phyloP scores from a whole-genome alignment of 2,113 vertebrate species.

The Perccottus glenii region DNA sequence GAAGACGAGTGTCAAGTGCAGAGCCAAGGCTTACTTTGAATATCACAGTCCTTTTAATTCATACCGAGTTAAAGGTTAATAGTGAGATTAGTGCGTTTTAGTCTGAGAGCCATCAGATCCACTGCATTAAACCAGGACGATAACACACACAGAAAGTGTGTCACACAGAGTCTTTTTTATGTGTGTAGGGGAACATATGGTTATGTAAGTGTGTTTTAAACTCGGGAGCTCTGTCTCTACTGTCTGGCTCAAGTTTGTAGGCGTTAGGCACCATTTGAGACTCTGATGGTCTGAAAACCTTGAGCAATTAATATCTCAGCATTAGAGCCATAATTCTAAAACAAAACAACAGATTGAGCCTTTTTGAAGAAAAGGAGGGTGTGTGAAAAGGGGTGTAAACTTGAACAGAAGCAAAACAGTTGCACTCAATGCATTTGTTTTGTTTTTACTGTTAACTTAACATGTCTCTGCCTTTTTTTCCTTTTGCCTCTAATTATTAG shows the following conservation, averaged over 20 bases:
- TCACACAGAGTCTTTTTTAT: slow-evolving; percentile 27
- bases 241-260: slow-evolving; percentile 22
- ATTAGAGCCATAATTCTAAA: not conserved
- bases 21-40: slow-evolving; percentile 16
- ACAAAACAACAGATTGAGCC: no score
- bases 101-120: slow-evolving; percentile 12
- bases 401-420: no score
- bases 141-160: slow-evolving; percentile 32
- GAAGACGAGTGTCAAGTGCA: no score
- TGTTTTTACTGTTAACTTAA: no score
- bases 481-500: no score
- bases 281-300: not conserved
- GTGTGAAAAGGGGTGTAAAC: no score
- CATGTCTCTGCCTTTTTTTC: no score
- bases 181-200: slow-evolving; percentile 34
- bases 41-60: slow-evolving; percentile 22
- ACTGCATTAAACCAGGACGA: slow-evolving; percentile 31
- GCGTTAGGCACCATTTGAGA: not conserved
- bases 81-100: slow-evolving; percentile 34
- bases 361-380: not conserved
- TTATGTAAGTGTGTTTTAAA: slow-evolving; percentile 30
- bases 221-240: slow-evolving; percentile 17
- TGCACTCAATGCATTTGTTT: no score
- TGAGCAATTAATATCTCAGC: not conserved
- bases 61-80: slow-evolving; percentile 20